These are phyloP conservation scores for Syrista parreyssii DNA, from an alignment of 2,888 invertebrate species.

Conservation along the genomic window DNA sequence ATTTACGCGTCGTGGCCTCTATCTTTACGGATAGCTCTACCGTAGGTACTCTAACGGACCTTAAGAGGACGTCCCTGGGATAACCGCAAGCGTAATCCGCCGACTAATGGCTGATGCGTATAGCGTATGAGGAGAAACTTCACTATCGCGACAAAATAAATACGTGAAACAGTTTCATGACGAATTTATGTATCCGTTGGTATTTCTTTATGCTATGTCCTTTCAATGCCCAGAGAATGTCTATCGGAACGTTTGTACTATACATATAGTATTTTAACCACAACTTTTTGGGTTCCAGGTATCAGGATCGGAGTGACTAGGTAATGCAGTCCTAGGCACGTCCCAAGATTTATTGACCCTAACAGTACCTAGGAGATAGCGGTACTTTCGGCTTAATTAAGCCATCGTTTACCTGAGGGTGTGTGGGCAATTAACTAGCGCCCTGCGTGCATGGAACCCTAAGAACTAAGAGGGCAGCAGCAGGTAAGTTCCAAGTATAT, in stretches of 20 bases:
- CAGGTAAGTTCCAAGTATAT: not conserved
- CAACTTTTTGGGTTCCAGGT: not conserved
- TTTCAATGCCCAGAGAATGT: not conserved
- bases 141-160: not conserved
- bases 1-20: not conserved
- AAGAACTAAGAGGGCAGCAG: not conserved
- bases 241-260: not conserved
- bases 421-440: not conserved
- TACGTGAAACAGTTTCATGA: not conserved
- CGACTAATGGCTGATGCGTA: not conserved
- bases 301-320: not conserved
- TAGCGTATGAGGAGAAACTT: not conserved
- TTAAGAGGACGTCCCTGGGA: not conserved
- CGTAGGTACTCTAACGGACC: not conserved
- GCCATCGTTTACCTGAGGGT: conserved; percentile 4
- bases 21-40: not conserved
- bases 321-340: not conserved
- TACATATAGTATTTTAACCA: not conserved
- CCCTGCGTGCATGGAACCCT: not conserved
- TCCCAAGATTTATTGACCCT: conserved; percentile 5
- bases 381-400: conserved; percentile 11
- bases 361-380: conserved; percentile 4
- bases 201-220: not conserved
- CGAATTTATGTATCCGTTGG: not conserved
- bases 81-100: not conserved